A percentile compares a stretch with the other conserved stretches of the same genome.
Evolutionary conservation across 2,888 invertebrate species (phyloP).

Genomic region (Phlogophora meticulosa): DNA sequence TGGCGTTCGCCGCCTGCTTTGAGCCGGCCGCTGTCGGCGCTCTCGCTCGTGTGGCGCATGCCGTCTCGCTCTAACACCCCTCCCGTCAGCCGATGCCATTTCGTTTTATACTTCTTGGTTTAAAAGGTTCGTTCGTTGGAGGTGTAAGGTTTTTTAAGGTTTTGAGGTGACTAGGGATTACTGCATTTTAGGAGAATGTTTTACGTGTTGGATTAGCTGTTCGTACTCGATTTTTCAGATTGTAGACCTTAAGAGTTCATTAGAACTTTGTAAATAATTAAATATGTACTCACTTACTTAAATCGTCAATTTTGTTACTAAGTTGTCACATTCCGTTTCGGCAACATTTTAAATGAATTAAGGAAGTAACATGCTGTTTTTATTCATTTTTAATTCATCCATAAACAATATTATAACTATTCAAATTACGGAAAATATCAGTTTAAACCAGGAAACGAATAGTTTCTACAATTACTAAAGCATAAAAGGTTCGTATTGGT

Average conservation of each 20-base stretch:
- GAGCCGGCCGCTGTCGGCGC: slow-evolving; percentile 73
- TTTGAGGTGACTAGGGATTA: slow-evolving; percentile 54
- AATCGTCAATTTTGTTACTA: slow-evolving; percentile 19
- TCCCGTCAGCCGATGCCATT: slow-evolving; percentile 70
- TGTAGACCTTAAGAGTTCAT: neutral
- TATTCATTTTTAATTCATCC: slow-evolving; percentile 9
- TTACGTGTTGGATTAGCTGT: neutral
- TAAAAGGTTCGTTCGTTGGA: slow-evolving; percentile 57
- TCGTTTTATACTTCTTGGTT: slow-evolving; percentile 67
- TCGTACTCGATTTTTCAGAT: slow-evolving; percentile 4
- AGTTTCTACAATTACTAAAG: slow-evolving; percentile 38
- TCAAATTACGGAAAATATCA: slow-evolving; percentile 19
- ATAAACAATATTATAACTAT: slow-evolving; percentile 14
- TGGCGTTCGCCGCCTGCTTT: slow-evolving; percentile 87
- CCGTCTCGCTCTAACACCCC: slow-evolving; percentile 70
- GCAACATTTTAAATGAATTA: slow-evolving; percentile 13
- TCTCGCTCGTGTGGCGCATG: slow-evolving; percentile 68
- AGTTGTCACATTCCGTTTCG: slow-evolving; percentile 8
- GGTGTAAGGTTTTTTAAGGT: slow-evolving; percentile 61
- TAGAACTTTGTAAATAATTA: slow-evolving; percentile 12
- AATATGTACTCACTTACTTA: neutral
- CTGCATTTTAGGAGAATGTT: slow-evolving; percentile 23
- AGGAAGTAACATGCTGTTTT: slow-evolving; percentile 13
- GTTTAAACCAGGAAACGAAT: slow-evolving; percentile 39
- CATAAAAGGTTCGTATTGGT: slow-evolving; percentile 44